Conservation (phyloP, 2,113 vertebrate genomes). For the Pedionomus torquatus region DNA sequence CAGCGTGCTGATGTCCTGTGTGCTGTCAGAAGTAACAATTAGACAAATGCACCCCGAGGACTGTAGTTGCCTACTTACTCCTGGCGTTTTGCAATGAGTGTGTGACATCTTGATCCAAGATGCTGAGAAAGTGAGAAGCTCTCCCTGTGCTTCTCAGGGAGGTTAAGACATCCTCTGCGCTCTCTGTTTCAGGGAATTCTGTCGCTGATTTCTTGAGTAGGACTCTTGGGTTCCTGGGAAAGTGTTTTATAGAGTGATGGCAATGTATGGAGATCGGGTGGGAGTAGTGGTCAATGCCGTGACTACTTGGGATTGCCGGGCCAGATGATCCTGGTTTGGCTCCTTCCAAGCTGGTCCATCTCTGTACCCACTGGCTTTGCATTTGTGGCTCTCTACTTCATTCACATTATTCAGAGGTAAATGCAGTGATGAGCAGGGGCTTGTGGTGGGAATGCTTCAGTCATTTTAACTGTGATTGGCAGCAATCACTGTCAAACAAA, state of each 20-base stretch:
- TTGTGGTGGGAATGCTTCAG: neutral
- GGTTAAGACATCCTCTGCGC: too few relatives aligned
- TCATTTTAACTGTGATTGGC: neutral
- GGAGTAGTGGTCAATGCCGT: neutral
- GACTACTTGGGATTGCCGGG: neutral
- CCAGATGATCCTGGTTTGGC: neutral
- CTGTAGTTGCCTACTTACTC: neutral
- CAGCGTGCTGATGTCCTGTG: accelerated
- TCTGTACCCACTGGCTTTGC: neutral
- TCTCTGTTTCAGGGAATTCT: neutral
- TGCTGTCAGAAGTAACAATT: neutral
- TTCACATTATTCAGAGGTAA: neutral
- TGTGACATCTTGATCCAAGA: neutral
- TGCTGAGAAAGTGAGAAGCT: neutral
- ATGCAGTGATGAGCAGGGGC: neutral
- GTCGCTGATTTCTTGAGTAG: neutral
- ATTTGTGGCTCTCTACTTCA: neutral
- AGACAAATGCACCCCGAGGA: neutral
- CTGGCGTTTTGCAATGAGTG: neutral
- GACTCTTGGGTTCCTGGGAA: neutral
- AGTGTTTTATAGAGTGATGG: neutral
- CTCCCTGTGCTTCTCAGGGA: neutral
- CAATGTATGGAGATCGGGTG: neutral
- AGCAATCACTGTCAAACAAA: neutral
- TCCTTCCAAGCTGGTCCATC: neutral